phyloP scores from a whole-genome alignment of 2,113 vertebrate species.

The Chroicocephalus ridibundus region DNA sequence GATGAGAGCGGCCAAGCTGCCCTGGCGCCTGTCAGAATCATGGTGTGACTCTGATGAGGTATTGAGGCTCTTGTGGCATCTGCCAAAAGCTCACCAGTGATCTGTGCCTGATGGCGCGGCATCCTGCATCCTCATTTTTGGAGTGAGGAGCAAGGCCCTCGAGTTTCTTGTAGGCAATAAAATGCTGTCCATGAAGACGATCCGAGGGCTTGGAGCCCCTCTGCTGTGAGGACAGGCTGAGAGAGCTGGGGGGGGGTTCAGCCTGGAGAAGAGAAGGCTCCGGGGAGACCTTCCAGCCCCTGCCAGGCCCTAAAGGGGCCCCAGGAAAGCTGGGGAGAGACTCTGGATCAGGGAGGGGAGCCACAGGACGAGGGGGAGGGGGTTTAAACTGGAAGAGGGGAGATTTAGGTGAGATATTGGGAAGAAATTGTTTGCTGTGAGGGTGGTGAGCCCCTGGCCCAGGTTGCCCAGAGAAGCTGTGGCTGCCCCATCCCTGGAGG shows the following conservation, averaged over 20 bases:
- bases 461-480: no score
- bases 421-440: no score
- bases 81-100: not conserved
- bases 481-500: no score
- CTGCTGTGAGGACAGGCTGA: not conserved
- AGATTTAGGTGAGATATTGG: no score
- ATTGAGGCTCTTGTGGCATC: not conserved
- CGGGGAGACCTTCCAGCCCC: not conserved
- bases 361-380: no score
- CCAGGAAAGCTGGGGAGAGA: not conserved
- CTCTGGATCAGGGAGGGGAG: no score
- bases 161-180: not conserved
- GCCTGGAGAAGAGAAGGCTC: not conserved
- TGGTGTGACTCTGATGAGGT: not conserved
- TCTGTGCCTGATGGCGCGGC: not conserved
- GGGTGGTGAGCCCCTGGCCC: no score
- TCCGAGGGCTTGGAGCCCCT: not conserved
- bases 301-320: not conserved
- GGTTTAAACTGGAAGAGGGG: no score
- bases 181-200: not conserved
- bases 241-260: not conserved
- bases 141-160: not conserved
- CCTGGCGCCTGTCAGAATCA: not conserved
- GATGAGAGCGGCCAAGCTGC: not conserved
- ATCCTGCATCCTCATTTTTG: not conserved